A percentile compares a stretch with the other conserved stretches of the same genome.
Evolutionary conservation across 2,113 vertebrate species (phyloP).

Genomic region (Probosciger aterrimus): DNA sequence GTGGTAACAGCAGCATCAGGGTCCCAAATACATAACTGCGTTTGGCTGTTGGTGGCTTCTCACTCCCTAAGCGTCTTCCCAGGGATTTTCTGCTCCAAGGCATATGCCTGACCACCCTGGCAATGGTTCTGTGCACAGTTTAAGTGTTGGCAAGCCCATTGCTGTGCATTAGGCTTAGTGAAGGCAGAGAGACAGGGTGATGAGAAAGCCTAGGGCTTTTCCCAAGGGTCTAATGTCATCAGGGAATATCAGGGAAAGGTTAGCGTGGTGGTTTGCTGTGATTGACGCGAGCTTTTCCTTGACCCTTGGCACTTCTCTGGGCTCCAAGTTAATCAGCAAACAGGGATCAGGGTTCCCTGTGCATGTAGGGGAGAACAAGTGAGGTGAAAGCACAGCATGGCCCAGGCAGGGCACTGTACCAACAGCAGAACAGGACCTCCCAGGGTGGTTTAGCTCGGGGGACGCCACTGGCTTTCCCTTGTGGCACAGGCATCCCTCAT

Average conservation of each 20-base stretch:
- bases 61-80: fast-evolving
- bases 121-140: fast-evolving
- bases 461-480: fast-evolving
- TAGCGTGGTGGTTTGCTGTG: fast-evolving
- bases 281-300: background rate
- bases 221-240: fast-evolving
- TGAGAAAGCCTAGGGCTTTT: background rate
- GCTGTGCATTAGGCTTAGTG: fast-evolving
- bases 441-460: fast-evolving
- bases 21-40: background rate
- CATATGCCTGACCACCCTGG: fast-evolving
- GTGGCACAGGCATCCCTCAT: fast-evolving
- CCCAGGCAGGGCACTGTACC: fast-evolving
- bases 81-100: background rate
- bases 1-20: background rate
- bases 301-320: background rate
- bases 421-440: background rate
- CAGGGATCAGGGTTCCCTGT: background rate
- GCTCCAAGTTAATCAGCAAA: background rate
- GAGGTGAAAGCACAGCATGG: fast-evolving
- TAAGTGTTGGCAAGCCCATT: fast-evolving
- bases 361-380: fast-evolving
- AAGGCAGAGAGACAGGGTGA: fast-evolving
- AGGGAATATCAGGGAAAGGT: background rate
- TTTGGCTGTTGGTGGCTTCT: background rate